phyloP scores from a whole-genome alignment of 2,113 vertebrate genomes.

The Naja naja region DNA sequence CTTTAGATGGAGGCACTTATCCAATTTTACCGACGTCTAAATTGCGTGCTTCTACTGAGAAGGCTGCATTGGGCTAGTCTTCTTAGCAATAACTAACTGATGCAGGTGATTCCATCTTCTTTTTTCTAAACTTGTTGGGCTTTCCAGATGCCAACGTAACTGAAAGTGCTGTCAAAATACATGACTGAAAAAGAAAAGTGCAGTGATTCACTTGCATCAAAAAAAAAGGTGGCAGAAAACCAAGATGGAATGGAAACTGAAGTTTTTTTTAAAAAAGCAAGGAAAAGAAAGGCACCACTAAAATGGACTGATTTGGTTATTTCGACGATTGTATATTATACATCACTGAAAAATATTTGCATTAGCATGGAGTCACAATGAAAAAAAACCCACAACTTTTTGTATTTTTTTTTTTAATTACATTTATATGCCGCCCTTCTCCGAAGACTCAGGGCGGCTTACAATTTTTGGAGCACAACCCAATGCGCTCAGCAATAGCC shows the following conservation, averaged over 20 bases:
- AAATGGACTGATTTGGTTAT: neutral
- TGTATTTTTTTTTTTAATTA: too few species aligned
- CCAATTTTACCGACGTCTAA: neutral
- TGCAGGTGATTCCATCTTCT: neutral
- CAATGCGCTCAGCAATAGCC: too few species aligned
- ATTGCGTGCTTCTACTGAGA: neutral
- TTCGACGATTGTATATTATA: neutral
- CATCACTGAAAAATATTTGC: neutral
- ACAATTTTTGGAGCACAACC: too few species aligned
- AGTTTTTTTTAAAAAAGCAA: neutral
- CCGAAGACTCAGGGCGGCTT: too few species aligned
- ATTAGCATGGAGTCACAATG: neutral
- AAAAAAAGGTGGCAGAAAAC: neutral
- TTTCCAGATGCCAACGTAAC: neutral
- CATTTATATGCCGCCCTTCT: too few species aligned
- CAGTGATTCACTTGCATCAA: neutral
- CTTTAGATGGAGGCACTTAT: neutral
- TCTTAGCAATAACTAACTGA: neutral
- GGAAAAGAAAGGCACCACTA: neutral
- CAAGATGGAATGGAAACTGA: neutral
- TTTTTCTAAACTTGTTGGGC: neutral
- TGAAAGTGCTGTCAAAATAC: slow-evolving; percentile 7
- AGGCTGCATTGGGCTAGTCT: neutral
- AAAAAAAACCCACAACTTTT: neutral
- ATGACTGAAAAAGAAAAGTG: slow-evolving; percentile 3